phyloP scores from a whole-genome alignment of 2,797 vertebrate genomes.

The Hozukius guyotensis region DNA sequence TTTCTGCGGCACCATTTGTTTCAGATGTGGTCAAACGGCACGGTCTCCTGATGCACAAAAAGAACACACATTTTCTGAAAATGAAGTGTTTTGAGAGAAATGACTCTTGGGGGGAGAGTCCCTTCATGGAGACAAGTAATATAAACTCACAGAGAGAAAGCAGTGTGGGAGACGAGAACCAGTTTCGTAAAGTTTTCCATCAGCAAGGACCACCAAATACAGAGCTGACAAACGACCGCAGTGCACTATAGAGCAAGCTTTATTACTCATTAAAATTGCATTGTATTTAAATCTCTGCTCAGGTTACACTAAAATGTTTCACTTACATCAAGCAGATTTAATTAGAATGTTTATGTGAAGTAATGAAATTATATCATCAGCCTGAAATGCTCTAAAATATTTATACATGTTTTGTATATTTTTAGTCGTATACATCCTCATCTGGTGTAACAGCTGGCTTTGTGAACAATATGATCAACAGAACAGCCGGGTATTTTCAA shows the following conservation, averaged over 20 bases:
- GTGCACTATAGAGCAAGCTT: constrained; percentile 15
- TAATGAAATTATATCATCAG: not conserved
- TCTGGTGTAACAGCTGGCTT: constrained; percentile 35
- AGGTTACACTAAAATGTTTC: constrained; percentile 2
- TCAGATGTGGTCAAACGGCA: constrained; percentile 77
- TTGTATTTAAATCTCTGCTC: constrained; percentile 13
- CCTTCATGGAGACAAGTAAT: constrained; percentile 75
- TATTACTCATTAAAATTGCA: constrained; percentile 34
- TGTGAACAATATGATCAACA: constrained; percentile 62
- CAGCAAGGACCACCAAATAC: constrained; percentile 74
- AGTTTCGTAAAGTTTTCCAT: constrained; percentile 80
- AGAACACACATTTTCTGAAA: constrained; percentile 74
- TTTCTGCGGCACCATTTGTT: constrained; percentile 70
- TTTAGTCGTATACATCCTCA: not conserved
- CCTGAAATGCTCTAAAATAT: not conserved
- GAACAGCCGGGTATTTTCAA: constrained; percentile 51
- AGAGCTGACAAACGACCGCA: constrained; percentile 59
- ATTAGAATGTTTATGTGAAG: not conserved
- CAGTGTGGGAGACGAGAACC: constrained; percentile 79
- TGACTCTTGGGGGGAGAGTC: constrained; percentile 77
- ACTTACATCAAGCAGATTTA: not conserved
- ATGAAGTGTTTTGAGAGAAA: constrained; percentile 86
- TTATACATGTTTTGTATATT: constrained; percentile 2
- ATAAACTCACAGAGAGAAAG: constrained; percentile 78
- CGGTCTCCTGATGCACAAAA: constrained; percentile 48